Base-by-base conservation (phyloP, 2,797 vertebrate genomes). In the Taenioides sp. region DNA sequence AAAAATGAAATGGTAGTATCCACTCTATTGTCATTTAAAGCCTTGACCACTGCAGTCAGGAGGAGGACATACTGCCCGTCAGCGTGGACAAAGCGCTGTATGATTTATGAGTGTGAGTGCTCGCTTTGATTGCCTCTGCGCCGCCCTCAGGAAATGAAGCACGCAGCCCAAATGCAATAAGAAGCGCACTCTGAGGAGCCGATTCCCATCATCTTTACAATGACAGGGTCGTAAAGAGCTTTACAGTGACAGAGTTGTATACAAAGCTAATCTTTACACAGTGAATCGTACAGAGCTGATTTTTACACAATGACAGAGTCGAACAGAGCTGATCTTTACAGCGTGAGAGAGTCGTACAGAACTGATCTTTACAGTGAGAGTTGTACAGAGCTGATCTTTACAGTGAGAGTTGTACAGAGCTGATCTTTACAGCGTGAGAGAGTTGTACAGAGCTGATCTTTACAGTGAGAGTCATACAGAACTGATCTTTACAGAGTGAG, bases 101-200 rank as follows among this genome's bases (percentile, higher is more conserved):
- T 92, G 93, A 94, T 93, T 93, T 92, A 93, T 92, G 88, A 80
- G 87, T 79, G 75, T 80, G 86, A 88, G 86, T 64, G 7, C 83
- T 80, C 61, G 81, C 37, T 93, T 91, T 93, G 91, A 94, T 94
- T 93, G 92, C 90, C 84, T 91, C 84, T 90, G 90, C 69, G 86
- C 89, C 87, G 88, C 76, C 71, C 84, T 91, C 88, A 89, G 90
- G 92, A 90, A 92, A 94, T 93, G 90, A 93, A 92, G 85, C 91
- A 85, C 80, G 77, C 80, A 80, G 86, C 83, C 82, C 84, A 90
- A 92, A 93, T 92, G 80, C 89, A 93, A 91, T 90, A 92, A 91
- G 80, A 81, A 84, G 80, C 85, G 64, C 78, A 74, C 77, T 37
- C 77, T 43, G 74, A 55, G 49, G 79, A 23, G 84, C 79, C 72